phyloP scores from a whole-genome alignment of 2,888 invertebrate genomes.

The Rhagophthalmus giganteus region DNA sequence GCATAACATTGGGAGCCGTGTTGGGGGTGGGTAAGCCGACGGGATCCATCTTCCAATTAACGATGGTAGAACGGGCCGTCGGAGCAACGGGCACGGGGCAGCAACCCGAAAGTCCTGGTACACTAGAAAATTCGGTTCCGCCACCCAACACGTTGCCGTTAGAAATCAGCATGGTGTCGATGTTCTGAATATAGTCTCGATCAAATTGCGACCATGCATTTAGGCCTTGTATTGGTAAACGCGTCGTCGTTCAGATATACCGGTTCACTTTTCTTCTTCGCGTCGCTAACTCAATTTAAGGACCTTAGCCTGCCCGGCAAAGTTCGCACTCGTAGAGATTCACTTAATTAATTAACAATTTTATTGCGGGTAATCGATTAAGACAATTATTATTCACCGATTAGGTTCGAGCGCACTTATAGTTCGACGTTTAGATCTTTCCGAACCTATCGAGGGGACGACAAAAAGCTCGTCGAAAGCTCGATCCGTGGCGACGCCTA shows the following conservation, averaged over 20 bases:
- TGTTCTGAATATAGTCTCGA: conserved; percentile 1
- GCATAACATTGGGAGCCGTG: conserved; percentile 57
- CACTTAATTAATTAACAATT: too few relatives aligned
- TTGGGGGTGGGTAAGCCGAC: conserved; percentile 59
- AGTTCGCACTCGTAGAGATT: too few relatives aligned
- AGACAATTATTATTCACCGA: too few relatives aligned
- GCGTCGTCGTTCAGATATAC: neutral
- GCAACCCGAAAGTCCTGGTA: conserved; percentile 51
- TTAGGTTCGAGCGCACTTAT: too few relatives aligned
- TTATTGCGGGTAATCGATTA: too few relatives aligned
- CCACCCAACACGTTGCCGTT: conserved; percentile 64
- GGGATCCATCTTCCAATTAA: conserved; percentile 68
- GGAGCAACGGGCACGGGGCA: conserved; percentile 62
- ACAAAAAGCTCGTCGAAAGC: too few relatives aligned
- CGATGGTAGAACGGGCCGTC: conserved; percentile 52
- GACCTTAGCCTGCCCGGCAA: too few relatives aligned
- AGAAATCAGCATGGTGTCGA: conserved; percentile 64
- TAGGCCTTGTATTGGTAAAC: conserved; percentile 1
- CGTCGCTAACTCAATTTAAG: too few relatives aligned
- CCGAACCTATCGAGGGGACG: too few relatives aligned
- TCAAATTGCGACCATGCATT: conserved; percentile 8
- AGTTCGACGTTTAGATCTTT: too few relatives aligned
- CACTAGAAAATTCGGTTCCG: conserved; percentile 56
- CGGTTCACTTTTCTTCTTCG: too few relatives aligned
- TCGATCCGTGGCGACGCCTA: too few relatives aligned